Evolutionary conservation across 2,888 invertebrate species (phyloP).

Genomic region (Girardia tigrina): DNA sequence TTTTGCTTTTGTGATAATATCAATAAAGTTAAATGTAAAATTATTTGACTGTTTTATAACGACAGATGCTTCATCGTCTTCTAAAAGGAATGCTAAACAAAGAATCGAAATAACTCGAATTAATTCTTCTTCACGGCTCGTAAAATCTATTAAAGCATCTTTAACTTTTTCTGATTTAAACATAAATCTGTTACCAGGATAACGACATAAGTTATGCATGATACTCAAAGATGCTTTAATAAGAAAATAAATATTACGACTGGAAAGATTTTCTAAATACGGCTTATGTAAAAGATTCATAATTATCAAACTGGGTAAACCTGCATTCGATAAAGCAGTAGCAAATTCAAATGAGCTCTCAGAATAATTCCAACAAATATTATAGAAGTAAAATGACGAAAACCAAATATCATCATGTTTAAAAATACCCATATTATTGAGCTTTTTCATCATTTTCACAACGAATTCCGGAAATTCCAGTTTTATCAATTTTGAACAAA

Average conservation of each 20-base stretch:
- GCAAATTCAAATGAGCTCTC: constrained; percentile 43
- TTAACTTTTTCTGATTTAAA: constrained; percentile 41
- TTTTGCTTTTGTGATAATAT: constrained; percentile 4
- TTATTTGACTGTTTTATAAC: neutral
- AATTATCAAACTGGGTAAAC: constrained; percentile 42
- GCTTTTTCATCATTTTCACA: constrained; percentile 43
- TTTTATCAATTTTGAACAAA: constrained; percentile 10
- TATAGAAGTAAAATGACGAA: constrained; percentile 45
- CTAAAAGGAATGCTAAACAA: constrained; percentile 41
- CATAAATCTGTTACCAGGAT: constrained; percentile 41
- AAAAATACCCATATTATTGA: constrained; percentile 46
- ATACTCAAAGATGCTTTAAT: constrained; percentile 42
- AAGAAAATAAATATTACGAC: constrained; percentile 40
- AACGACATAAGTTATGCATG: constrained; percentile 44
- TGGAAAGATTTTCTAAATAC: constrained; percentile 44
- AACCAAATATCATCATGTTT: constrained; percentile 48
- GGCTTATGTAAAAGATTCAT: constrained; percentile 45
- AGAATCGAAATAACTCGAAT: constrained; percentile 43
- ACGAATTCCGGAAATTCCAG: constrained; percentile 37
- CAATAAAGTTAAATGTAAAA: constrained; percentile 12
- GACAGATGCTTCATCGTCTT: constrained; percentile 27
- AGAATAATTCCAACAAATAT: constrained; percentile 46
- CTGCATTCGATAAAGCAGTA: constrained; percentile 41
- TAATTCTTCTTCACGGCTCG: constrained; percentile 42
- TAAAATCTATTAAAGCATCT: constrained; percentile 28